Evolutionary conservation across 2,888 invertebrate genomes (phyloP), one percentile per base, ranked within the genome.

Genomic region (Nemotelus nigrinus): DNA sequence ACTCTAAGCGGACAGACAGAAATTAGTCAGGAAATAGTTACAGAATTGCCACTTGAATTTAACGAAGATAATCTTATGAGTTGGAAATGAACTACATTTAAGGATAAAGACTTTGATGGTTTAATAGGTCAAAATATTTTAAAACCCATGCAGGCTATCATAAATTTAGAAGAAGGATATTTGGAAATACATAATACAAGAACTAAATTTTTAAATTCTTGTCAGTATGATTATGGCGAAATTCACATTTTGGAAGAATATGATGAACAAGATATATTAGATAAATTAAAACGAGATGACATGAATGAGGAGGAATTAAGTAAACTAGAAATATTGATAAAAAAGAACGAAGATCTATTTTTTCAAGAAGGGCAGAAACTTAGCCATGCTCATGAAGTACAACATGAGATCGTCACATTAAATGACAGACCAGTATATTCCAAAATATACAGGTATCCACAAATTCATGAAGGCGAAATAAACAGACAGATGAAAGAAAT

Each of bases 341-440:
- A 39, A 48, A 75, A 84, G 80, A 83, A 80, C 80, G 78, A 79
- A 4, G 83, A 85, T 53, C 82, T 85, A 3, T 84, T 85, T 74
- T 81, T 84, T 47, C 80, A 76, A 5, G 84, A 84, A n/a, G 71
- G 81, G 3, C 80, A 83, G 0, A 82, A 84, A 0, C 45, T 85
- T 41, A 82, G 82, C 0, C 82, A 82, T 7, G 84, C 83, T 2
- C 81, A 83, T 57, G 74, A 81, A 39, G 39, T 67, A 3, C 53
- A 65, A 55, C 76, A 76, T 76, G 60, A 76, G 50, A 64, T 76
- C 6, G 39, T 60, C n/a, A 67, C 77, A 43, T 71, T 63, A 4
- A 60, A 39, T 39, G 47, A 50, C 7, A 70, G 41, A 50, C 79
- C 77, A 2, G 77, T 80, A 47, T 79, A 80, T 63, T 64, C 70